Evolutionary conservation across 1,140 invertebrate species (phyloP).

Genomic region (Microplitis demolitor): DNA sequence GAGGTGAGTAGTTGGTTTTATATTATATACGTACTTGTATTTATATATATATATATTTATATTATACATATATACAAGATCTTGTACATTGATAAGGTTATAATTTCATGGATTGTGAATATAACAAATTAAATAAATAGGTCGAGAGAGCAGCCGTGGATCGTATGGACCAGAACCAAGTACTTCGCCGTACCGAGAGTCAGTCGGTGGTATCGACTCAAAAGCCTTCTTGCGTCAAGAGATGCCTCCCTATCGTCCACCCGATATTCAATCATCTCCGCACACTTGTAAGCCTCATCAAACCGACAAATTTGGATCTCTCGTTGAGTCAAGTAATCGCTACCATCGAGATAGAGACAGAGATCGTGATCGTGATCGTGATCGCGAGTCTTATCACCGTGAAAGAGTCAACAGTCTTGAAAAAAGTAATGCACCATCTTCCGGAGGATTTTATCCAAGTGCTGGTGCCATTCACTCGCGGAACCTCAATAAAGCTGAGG

Average conservation of each 20-base stretch:
- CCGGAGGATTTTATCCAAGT: slow-evolving; percentile 46
- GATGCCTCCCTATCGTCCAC: slow-evolving; percentile 50
- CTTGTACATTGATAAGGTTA: neutral
- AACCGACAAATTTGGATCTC: slow-evolving; percentile 53
- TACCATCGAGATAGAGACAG: slow-evolving; percentile 50
- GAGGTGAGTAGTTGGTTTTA: slow-evolving; percentile 2
- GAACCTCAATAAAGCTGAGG: slow-evolving; percentile 45
- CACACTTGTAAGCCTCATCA: slow-evolving; percentile 48
- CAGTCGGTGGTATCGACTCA: slow-evolving; percentile 40
- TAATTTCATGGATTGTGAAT: slow-evolving; percentile 9
- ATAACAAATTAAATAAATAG: slow-evolving; percentile 31
- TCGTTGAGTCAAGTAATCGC: slow-evolving; percentile 51
- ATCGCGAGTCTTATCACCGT: slow-evolving; percentile 40
- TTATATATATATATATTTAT: too few species aligned
- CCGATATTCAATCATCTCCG: slow-evolving; percentile 44
- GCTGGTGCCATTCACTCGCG: slow-evolving; percentile 44
- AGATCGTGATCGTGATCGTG: slow-evolving; percentile 28
- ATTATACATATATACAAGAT: neutral
- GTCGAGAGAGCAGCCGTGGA: slow-evolving; percentile 48
- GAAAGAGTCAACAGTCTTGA: slow-evolving; percentile 58
- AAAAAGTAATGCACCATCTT: slow-evolving; percentile 43
- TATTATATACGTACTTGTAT: neutral
- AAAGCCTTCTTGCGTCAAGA: slow-evolving; percentile 52
- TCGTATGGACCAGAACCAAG: slow-evolving; percentile 52
- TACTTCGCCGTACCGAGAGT: slow-evolving; percentile 55